Base-by-base conservation (phyloP, 2,797 vertebrate species). In the Microctenopoma steveboyesi region DNA sequence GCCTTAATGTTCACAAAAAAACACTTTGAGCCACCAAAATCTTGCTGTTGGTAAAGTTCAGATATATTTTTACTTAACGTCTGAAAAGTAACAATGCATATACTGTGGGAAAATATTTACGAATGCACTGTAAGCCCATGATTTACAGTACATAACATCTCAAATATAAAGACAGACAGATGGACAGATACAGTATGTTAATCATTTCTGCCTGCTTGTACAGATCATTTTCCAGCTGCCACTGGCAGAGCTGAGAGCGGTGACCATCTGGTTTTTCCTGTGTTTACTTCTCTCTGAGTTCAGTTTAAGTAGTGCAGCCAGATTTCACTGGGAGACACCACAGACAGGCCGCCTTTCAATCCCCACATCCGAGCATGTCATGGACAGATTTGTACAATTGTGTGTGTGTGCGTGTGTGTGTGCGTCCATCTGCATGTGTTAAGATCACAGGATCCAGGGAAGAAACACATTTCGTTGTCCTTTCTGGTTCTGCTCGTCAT, bases 191-290 rank as follows among this genome's bases (percentile, higher is more conserved):
- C 43, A 61, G 49, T 47, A 47, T 66, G 62, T 54, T 68, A 70
- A 81, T 83, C 47, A 57, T 73, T 58, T 30, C 52, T 80, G 64
- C 45, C 67, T 71, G 50, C 81, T 81, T 68, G 75, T 70, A 69
- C 55, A 40, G 78, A 80, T 85, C 58, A 30, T 75, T 78, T 83
- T 72, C 74, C 81, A 81, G 70, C 80, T 64, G 73, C 78, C 72
- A 51, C 68, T 69, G 72, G 78, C 54, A 69, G 61, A 72, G 75
- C 76, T 74, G 47, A 62, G 70, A 85, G 74, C 73, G 59, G 68
- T 66, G 74, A 64, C 86, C 88, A 87, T 88, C 87, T 90, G 90
- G 72, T 87, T 86, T 22, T 86, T 39, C 18, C 74, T 76, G 79
- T 88, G 80, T 90, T 87, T 85, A 79, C 84, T 76, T 76, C 77